Evolutionary conservation across 1,140 invertebrate species (phyloP).

Genomic region (Goniozus legneri): DNA sequence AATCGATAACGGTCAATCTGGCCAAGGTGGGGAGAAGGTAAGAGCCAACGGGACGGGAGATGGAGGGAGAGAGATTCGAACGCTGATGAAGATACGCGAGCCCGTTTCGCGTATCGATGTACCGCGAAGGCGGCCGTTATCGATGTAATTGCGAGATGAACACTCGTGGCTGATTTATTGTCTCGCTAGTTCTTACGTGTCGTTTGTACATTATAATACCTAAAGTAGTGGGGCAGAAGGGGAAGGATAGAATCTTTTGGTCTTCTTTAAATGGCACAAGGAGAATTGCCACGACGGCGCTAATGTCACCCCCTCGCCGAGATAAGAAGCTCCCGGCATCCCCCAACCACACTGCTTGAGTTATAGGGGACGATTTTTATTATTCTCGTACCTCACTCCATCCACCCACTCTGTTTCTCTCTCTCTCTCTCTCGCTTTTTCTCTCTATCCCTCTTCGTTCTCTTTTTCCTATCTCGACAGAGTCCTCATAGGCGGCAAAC

Average conservation of each 20-base stretch:
- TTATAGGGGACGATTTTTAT: not conserved
- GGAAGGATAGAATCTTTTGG: constrained; percentile 17
- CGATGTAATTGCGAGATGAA: constrained; percentile 48
- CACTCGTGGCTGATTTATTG: constrained; percentile 33
- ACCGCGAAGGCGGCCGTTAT: constrained; percentile 35
- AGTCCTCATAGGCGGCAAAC: not conserved
- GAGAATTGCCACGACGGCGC: constrained; percentile 49
- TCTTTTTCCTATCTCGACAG: not conserved
- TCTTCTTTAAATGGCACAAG: constrained; percentile 35
- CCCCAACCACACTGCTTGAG: constrained; percentile 6
- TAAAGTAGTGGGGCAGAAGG: too few relatives aligned
- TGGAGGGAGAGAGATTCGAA: too few relatives aligned
- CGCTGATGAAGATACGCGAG: constrained; percentile 44
- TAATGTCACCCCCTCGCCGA: constrained; percentile 47
- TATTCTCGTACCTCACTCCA: constrained; percentile 2
- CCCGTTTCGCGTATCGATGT: constrained; percentile 31
- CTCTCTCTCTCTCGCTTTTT: constrained; percentile 1
- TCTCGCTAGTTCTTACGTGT: constrained; percentile 30
- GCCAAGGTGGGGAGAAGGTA: too few relatives aligned
- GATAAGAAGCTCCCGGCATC: constrained; percentile 47
- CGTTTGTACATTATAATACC: constrained; percentile 15
- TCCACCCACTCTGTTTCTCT: not conserved
- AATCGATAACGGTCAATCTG: too few relatives aligned
- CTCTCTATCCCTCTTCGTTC: constrained; percentile 23
- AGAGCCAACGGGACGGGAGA: too few relatives aligned